These are phyloP conservation scores for Epistrophe eligans DNA, from an alignment of 2,888 invertebrate species.

Conservation along the genomic window DNA sequence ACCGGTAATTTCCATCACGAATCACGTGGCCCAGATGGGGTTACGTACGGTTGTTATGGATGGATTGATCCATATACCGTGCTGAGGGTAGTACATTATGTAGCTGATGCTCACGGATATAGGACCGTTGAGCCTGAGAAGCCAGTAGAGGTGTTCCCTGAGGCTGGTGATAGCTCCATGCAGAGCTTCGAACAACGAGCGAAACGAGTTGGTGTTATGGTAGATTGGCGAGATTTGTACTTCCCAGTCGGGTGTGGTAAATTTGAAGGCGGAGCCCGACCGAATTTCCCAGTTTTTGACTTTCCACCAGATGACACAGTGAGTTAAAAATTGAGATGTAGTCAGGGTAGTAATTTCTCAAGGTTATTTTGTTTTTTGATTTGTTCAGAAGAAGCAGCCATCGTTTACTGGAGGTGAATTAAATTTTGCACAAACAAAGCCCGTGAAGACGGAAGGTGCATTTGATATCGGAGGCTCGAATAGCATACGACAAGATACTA, in stretches of 20 bases:
- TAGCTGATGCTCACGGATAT: slow-evolving; percentile 91
- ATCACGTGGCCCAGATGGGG: slow-evolving; percentile 89
- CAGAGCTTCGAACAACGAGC: slow-evolving; percentile 78
- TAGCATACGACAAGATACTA: slow-evolving; percentile 48
- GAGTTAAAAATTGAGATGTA: slow-evolving; percentile 37
- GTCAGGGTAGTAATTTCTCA: slow-evolving; percentile 1
- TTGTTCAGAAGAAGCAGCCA: slow-evolving; percentile 24
- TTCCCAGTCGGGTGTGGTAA: slow-evolving; percentile 90
- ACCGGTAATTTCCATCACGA: slow-evolving; percentile 92
- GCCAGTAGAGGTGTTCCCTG: slow-evolving; percentile 86
- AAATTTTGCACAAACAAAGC: slow-evolving; percentile 18
- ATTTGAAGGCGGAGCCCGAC: slow-evolving; percentile 82
- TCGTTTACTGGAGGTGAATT: neutral
- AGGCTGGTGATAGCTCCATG: slow-evolving; percentile 73
- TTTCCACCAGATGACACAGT: slow-evolving; percentile 81
- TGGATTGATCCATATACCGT: slow-evolving; percentile 89
- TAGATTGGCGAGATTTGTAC: slow-evolving; percentile 88
- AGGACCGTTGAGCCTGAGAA: slow-evolving; percentile 89
- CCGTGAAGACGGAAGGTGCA: slow-evolving; percentile 15
- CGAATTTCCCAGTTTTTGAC: slow-evolving; percentile 78
- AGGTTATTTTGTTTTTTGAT: slow-evolving; percentile 39
- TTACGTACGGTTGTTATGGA: slow-evolving; percentile 92
- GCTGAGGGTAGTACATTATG: slow-evolving; percentile 89
- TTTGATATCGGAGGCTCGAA: slow-evolving; percentile 56
- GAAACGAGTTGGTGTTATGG: slow-evolving; percentile 82